Evolutionary conservation across 1,140 invertebrate genomes (phyloP), one percentile per base, ranked within the genome.

Genomic region (Portunus trituberculatus): DNA sequence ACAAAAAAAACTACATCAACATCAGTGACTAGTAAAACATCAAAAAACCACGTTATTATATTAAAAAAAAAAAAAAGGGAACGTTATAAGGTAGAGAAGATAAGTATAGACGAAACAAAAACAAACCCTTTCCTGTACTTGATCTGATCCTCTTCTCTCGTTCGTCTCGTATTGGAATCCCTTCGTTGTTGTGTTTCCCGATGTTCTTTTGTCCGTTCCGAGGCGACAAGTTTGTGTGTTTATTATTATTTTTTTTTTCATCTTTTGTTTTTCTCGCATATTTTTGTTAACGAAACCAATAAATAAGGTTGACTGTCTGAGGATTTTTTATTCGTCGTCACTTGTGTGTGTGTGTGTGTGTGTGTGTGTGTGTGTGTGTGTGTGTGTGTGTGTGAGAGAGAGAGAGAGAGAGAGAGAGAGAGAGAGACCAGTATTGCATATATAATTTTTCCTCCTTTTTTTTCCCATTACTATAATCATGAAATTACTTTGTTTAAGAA

Each of bases 241-340:
- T 76, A 20, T 76, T 76, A n/a, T n/a, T n/a, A 20, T 7, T 76
- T n/a, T 76, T n/a, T 76, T 25, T 76, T 76, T 76, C 12, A 59
- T 59, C 16, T 20, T 39, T 20, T 39, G 39, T 39, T n/a, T n/a
- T n/a, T 20, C n/a, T 76, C 20, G 12, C 67, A 76, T 76, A 76
- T 76, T 76, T 76, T 76, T 76, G 67, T 76, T 76, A 76, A 76
- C 20, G 67, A 76, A 76, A 76, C n/a, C 67, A 76, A 76, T 76
- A 76, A 76, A 76, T 76, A 76, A 76, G 67, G 67, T 76, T n/a
- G 67, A 76, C n/a, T 76, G 67, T 76, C 67, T n/a, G 67, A 7
- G 67, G 12, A 20, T 1, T 76, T 76, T 76, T 76, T 8, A 59
- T 59, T 59, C 20, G 67, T n/a, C n/a, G 67, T 76, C n/a, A n/a